Percentiles rank a stretch among this genome's conserved stretches.
Conservation (phyloP, 2,888 invertebrate genomes). For the Lepidonotus clava region DNA sequence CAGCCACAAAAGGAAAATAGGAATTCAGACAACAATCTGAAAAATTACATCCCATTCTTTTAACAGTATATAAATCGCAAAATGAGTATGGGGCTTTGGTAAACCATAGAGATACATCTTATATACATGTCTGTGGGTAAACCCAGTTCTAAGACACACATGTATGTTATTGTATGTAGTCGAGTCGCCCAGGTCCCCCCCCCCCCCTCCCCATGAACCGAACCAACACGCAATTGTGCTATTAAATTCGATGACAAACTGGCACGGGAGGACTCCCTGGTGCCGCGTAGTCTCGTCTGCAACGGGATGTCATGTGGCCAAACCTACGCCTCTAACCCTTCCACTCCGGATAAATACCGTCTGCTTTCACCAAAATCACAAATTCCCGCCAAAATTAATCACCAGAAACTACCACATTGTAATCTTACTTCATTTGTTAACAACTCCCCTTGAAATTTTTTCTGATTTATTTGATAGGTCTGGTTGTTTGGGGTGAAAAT, state of each 20-base stretch:
- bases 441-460: not conserved
- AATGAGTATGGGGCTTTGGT: too few relatives aligned
- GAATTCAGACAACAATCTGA: too few relatives aligned
- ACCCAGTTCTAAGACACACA: too few relatives aligned
- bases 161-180: too few relatives aligned
- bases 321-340: not conserved
- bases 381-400: not conserved
- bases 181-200: too few relatives aligned
- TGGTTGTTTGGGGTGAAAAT: not conserved
- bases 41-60: too few relatives aligned
- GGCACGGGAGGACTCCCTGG: constrained; percentile 1
- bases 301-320: not conserved
- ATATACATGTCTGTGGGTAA: too few relatives aligned
- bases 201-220: too few relatives aligned
- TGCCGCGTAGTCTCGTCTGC: not conserved
- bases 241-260: constrained; percentile 29
- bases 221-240: not conserved
- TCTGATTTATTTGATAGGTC: not conserved
- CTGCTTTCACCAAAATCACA: not conserved
- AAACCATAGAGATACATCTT: too few relatives aligned
- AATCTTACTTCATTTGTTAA: not conserved
- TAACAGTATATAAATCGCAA: too few relatives aligned
- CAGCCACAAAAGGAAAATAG: too few relatives aligned
- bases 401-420: not conserved
- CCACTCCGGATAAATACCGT: not conserved